phyloP scores from a whole-genome alignment of 2,113 vertebrate species.

The Lamprotornis superbus region DNA sequence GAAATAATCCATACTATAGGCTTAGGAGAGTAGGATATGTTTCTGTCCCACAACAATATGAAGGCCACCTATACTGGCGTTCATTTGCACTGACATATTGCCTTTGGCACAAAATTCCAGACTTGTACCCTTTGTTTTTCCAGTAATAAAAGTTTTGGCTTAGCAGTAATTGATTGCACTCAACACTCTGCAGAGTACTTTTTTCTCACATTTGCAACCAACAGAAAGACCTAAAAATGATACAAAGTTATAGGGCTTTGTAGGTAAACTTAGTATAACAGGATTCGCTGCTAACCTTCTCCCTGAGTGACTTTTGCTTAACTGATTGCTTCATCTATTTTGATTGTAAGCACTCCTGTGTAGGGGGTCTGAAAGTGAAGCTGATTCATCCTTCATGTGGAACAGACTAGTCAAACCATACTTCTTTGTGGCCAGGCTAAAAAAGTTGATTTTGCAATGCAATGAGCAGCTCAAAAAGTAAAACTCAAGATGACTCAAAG shows the following conservation, averaged over 20 bases:
- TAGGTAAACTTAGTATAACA: neutral
- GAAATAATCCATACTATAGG: neutral
- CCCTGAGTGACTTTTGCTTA: neutral
- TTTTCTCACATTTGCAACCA: neutral
- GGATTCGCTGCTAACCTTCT: neutral
- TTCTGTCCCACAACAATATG: neutral
- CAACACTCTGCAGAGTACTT: neutral
- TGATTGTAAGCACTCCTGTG: neutral
- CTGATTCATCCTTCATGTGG: neutral
- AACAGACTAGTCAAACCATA: neutral
- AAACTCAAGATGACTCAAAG: neutral
- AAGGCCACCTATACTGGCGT: neutral
- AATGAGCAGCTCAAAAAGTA: neutral
- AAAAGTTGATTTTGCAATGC: neutral
- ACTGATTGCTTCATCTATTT: neutral
- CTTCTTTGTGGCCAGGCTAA: neutral
- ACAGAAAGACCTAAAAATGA: neutral
- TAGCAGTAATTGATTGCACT: neutral
- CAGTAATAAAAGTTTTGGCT: neutral
- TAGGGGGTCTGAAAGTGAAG: neutral
- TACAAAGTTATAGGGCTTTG: neutral
- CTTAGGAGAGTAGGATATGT: neutral
- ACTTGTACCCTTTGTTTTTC: neutral
- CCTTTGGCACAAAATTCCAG: neutral
- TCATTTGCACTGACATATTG: neutral